Evolutionary conservation across 2,888 invertebrate species (phyloP), one percentile per base, ranked within the genome.

Genomic region (Tachina grossa): DNA sequence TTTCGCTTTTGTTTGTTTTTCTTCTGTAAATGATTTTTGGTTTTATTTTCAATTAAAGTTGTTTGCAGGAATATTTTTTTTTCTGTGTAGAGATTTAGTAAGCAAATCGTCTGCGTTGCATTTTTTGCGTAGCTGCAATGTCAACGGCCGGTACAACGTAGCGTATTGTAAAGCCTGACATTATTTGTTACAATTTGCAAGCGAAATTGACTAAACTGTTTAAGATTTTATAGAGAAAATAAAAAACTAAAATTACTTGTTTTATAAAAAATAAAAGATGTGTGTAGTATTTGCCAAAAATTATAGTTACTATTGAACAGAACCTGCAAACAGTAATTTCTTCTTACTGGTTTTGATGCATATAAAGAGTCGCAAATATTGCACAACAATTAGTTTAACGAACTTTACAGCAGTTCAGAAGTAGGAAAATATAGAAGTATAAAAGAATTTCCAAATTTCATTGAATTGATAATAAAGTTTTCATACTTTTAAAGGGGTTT

Each of bases 241-340:
- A 45, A 49, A 69, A 68, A 43, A 51, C 45, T 13, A 55, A 55
- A 55, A 16, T 51, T 19, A 22, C n/a, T n/a, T 69, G 43, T 57
- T 22, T 22, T 43, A 43, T 45, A 19, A 55, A 43, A 43, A 55
- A 22, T 14, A 55, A 55, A 55, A 41, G 22, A 69, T 69, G 55
- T 43, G 43, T 69, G 55, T 55, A 19, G 63, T 63, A 55, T 79
- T 63, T 79, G 63, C 71, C 61, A 79, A 77, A 72, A 47, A 69
- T 31, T 63, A 49, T 63, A 61, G 22, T 57, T 69, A 10, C 13
- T 41, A 31, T 16, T 13, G 9, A 10, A 9, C 72, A 59, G 72
- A 31, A 16, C 1, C 13, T 13, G 8, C 1, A 72, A 72, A 19
- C 5, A 22, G 16, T 71, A 8, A 10, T n/a, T 57, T 71, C 57